These are phyloP conservation scores for Channa maculata DNA, from an alignment of 2,113 vertebrate species.

Conservation along the genomic window DNA sequence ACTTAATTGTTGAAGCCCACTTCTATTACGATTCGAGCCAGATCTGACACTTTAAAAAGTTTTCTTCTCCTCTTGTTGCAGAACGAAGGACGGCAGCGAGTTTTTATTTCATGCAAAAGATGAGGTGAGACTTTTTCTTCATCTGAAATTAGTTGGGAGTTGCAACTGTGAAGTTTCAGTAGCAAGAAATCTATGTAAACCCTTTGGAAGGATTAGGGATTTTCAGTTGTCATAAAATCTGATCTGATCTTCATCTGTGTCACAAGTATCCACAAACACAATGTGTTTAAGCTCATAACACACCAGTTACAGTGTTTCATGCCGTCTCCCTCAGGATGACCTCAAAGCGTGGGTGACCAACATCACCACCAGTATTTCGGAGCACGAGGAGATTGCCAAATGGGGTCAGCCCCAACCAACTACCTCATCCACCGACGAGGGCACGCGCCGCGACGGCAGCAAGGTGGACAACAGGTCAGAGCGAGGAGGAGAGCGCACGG, in stretches of 20 bases:
- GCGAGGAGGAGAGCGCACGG: conserved; percentile 77
- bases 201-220: too few relatives aligned
- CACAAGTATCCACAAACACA: too few relatives aligned
- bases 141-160: neutral
- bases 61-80: conserved; percentile 66
- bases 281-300: too few relatives aligned
- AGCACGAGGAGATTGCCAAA: conserved; percentile 90
- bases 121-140: conserved; percentile 83
- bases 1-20: too few relatives aligned
- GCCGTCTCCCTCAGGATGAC: conserved; percentile 85
- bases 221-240: too few relatives aligned
- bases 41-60: neutral
- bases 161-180: neutral
- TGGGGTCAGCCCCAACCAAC: conserved; percentile 90
- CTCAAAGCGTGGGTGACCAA: conserved; percentile 89
- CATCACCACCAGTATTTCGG: conserved; percentile 83
- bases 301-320: too few relatives aligned
- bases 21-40: too few relatives aligned
- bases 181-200: too few relatives aligned
- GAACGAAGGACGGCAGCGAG: conserved; percentile 92
- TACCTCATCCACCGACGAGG: conserved; percentile 95
- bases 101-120: conserved; percentile 95
- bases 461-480: conserved; percentile 82
- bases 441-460: conserved; percentile 88
- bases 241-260: too few relatives aligned